Evolutionary conservation across 2,797 vertebrate genomes (phyloP).

Genomic region (Podargus strigoides): DNA sequence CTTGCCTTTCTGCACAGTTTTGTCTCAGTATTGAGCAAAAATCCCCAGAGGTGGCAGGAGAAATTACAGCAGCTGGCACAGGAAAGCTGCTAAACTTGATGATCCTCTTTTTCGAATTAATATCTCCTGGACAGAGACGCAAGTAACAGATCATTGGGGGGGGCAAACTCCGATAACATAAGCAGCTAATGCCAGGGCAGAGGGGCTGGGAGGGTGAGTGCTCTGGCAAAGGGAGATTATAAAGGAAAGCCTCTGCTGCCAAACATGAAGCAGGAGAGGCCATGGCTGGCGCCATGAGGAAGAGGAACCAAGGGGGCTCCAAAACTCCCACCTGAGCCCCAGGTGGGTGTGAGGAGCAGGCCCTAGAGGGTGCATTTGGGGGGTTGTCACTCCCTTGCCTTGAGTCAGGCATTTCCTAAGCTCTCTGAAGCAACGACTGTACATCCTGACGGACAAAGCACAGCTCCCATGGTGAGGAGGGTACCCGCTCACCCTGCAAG

Average conservation of each 20-base stretch:
- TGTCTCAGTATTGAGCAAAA: neutral
- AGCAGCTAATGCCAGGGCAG: fast-evolving
- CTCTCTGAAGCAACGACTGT: neutral
- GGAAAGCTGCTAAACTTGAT: slow-evolving; percentile 9
- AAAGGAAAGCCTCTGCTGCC: neutral
- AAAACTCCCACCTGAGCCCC: neutral
- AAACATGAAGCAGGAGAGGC: neutral
- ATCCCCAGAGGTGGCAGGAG: neutral
- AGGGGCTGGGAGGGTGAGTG: neutral
- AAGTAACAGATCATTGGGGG: neutral
- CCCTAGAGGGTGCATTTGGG: neutral
- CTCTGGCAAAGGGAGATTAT: neutral
- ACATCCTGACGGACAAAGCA: fast-evolving
- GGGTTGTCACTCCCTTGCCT: neutral
- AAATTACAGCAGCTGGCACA: slow-evolving; percentile 19
- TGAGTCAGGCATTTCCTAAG: neutral
- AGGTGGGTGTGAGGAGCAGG: neutral
- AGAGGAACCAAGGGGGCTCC: neutral
- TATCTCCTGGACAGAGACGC: neutral
- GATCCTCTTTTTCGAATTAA: neutral
- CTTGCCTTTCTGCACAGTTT: neutral
- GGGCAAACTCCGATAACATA: neutral
- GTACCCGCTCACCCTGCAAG: too few relatives aligned
- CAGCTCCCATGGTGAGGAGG: neutral
- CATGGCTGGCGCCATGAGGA: fast-evolving